Conservation (phyloP, 2,113 vertebrate species). For the Xenotilapia caudafasciata region DNA sequence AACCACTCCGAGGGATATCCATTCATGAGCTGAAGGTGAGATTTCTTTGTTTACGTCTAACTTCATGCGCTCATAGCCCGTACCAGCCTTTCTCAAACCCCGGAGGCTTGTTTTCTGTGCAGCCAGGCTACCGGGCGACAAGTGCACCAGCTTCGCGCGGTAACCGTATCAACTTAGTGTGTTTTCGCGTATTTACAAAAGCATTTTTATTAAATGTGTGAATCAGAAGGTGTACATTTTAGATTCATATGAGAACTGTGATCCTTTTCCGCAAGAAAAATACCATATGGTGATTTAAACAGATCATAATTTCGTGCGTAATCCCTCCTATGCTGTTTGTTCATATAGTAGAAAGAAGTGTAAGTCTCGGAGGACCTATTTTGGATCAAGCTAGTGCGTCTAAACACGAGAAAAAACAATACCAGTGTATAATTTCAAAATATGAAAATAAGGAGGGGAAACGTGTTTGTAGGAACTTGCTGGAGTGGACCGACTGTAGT, state of each 20-base stretch:
- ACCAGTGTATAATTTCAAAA: neutral
- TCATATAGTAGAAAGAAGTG: constrained; percentile 18
- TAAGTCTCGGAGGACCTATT: neutral
- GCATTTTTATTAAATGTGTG: neutral
- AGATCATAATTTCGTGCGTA: constrained; percentile 23
- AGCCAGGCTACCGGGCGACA: constrained; percentile 45
- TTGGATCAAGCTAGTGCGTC: neutral
- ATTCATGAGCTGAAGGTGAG: constrained; percentile 90
- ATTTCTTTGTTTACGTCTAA: constrained; percentile 60
- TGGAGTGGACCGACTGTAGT: neutral
- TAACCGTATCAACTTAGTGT: neutral
- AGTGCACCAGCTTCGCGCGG: constrained; percentile 44
- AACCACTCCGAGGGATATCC: constrained; percentile 67
- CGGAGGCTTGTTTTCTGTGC: constrained; percentile 23
- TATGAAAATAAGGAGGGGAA: neutral
- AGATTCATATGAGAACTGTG: neutral
- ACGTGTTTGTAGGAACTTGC: constrained; percentile 21
- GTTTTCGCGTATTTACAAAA: neutral
- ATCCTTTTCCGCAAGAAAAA: neutral
- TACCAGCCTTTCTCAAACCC: neutral
- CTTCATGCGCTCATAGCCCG: constrained; percentile 33
- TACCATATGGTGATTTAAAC: neutral
- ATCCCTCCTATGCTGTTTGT: constrained; percentile 20
- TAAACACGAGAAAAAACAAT: neutral
- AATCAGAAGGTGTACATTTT: neutral